phyloP scores from a whole-genome alignment of 2,797 vertebrate species.

The Hydrolagus colliei region DNA sequence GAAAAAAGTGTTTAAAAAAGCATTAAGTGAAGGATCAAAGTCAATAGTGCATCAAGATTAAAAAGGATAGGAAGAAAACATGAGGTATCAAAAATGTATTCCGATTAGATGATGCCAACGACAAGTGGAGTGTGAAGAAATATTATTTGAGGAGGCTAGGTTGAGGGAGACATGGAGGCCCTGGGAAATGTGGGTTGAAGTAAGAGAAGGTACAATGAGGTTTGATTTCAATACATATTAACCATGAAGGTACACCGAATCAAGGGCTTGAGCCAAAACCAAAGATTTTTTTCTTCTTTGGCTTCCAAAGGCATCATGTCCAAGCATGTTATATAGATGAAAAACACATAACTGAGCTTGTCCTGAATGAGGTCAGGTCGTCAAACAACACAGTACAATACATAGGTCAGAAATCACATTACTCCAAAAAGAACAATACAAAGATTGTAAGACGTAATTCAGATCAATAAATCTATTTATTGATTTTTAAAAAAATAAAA shows the following conservation, averaged over 20 bases:
- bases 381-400: not conserved
- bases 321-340: not conserved
- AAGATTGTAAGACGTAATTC: conserved; percentile 18
- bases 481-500: conserved; percentile 7
- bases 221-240: not conserved
- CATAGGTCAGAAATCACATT: conserved; percentile 19
- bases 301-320: not conserved
- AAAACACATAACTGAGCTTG: not conserved
- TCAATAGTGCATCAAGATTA: not conserved
- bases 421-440: conserved; percentile 1
- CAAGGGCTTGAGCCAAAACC: not conserved
- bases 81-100: not conserved
- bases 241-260: not conserved
- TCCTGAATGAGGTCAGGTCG: conserved; percentile 10
- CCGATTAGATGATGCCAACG: not conserved
- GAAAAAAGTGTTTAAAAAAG: no score
- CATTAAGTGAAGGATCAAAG: no score
- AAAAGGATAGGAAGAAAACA: not conserved
- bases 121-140: not conserved
- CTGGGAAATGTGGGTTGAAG: not conserved
- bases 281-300: not conserved
- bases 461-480: conserved; percentile 19
- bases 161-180: no score
- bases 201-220: no score
- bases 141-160: no score